Evolutionary conservation across 2,113 vertebrate species (phyloP), one percentile per base, ranked within the genome.

Genomic region (Calyptommatus sinebrachiatus): DNA sequence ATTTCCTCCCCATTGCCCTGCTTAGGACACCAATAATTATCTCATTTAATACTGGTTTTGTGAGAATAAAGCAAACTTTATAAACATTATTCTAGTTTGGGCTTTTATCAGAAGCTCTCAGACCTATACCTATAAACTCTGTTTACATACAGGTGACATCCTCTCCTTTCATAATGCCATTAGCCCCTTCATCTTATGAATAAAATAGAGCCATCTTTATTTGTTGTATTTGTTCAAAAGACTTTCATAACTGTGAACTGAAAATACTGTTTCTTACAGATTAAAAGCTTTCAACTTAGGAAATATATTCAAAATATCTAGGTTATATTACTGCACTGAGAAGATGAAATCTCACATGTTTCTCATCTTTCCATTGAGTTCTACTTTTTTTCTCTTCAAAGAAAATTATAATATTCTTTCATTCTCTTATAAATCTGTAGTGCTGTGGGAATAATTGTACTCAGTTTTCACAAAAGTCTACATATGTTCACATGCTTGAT

Each of bases 151-250:
- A 29, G 24, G 26, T 60, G 10, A 29, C 57, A 0, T 79, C 78
- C 65, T 50, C 79, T 83, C 35, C 57, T 87, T n/a, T 78, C 63
- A 29, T 76, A 63, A 48, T 29, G 80, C 77, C 0, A 0, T 87
- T 82, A 85, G 73, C 8, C 78, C 76, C 78, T 80, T 84, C 62
- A 73, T 82, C 72, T 82, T 86, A 2, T 35, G 11, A 11, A 41
- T 57, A 81, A 79, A 41, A 61, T 72, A 57, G 28, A 84, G 84
- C 35, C 8, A 31, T 50, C 26, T 82, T 76, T 71, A 61, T 85
- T 63, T 50, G 22, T 77, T 50, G 63, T 26, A 21, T 79, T 50
- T 75, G 61, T 41, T 84, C 68, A 81, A 83, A 87, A 83, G 35
- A 21, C 31, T 45, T 86, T 80, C 35, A 29, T 18, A 46, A 10